Evolutionary conservation across 2,888 invertebrate genomes (phyloP), one percentile per base, ranked within the genome.

Genomic region (Morpho helenor): DNA sequence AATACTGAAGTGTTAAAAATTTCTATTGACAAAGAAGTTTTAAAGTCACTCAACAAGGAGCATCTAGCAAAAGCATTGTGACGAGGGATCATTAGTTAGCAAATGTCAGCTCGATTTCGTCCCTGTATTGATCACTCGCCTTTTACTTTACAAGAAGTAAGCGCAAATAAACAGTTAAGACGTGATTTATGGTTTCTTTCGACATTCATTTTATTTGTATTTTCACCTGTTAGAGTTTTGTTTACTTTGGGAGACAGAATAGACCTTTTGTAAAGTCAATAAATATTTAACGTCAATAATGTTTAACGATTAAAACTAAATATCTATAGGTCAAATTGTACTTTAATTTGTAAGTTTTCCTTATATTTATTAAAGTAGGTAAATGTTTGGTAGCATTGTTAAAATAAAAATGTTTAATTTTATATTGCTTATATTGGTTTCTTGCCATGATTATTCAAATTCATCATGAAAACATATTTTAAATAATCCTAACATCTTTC

Each of bases 1-100:
- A 88, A 89, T 77, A 87, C 81, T 84, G 87, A 84, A 88, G 89
- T 89, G 90, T 88, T 88, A 88, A 85, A 84, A 82, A 74, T 86
- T 77, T 80, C 68, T 72, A 76, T 72, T 79, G 68, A 87, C 87
- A 87, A 88, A 77, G 77, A 72, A 75, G 73, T 80, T 83, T 74
- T 70, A 73, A 66, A 67, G 66, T 80, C 73, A 76, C 76, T 69
- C 81, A 73, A 76, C 82, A 75, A 82, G 82, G 82, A 80, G 78
- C 76, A 73, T 5, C 2, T 3, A 67, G 63, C 63, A 66, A 68
- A 57, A 59, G 75, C 79, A 79, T 86, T 89, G 84, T 85, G 75
- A 69, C 72, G 65, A 65, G 71, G 74, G 72, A 80, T 85, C 87
- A 88, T 90, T 90, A 88, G 87, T 87, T 82, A 83, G 80, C 77